A percentile compares a stretch with the other conserved stretches of the same genome.
Evolutionary conservation across 2,888 invertebrate species (phyloP).

Genomic region (Ophion obscuratus): DNA sequence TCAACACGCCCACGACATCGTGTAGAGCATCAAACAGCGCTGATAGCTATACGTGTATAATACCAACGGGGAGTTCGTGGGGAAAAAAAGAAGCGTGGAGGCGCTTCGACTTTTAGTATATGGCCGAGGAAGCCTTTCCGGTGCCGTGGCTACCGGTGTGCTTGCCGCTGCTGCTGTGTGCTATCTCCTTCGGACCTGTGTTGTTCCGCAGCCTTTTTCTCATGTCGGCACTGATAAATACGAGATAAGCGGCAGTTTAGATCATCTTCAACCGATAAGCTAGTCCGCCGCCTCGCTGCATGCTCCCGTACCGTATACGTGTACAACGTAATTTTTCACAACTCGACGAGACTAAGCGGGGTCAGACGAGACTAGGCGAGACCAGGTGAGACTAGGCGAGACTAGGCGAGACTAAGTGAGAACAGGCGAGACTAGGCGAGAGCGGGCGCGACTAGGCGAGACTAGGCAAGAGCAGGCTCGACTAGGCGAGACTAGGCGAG

Average conservation of each 20-base stretch:
- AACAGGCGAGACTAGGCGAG: background rate
- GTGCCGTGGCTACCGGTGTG: constrained; percentile 10
- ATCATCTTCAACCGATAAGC: constrained; percentile 74
- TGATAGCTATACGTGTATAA: constrained; percentile 70
- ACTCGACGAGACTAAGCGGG: background rate
- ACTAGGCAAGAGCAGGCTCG: background rate
- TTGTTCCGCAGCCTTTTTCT: constrained; percentile 54
- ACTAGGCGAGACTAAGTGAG: no score
- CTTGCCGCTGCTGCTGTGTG: constrained; percentile 18
- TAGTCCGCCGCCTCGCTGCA: constrained; percentile 35
- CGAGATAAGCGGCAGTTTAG: constrained; percentile 78
- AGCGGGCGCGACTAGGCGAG: background rate
- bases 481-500: background rate
- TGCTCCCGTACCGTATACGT: constrained; percentile 1
- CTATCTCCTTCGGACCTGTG: constrained; percentile 51
- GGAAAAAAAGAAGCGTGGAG: constrained; percentile 27
- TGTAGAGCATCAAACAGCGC: constrained; percentile 72
- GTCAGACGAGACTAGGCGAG: background rate
- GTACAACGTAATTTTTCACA: constrained; percentile 19
- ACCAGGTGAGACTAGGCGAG: background rate
- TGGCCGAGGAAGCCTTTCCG: constrained; percentile 38
- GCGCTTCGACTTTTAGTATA: constrained; percentile 41
- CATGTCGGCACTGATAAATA: constrained; percentile 69
- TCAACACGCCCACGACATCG: constrained; percentile 79
- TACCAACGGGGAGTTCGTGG: constrained; percentile 36